Percentiles rank a stretch among this genome's conserved stretches.
These are phyloP conservation scores for Tetragonisca angustula DNA, from an alignment of 2,888 invertebrate species.

Conservation along the genomic window DNA sequence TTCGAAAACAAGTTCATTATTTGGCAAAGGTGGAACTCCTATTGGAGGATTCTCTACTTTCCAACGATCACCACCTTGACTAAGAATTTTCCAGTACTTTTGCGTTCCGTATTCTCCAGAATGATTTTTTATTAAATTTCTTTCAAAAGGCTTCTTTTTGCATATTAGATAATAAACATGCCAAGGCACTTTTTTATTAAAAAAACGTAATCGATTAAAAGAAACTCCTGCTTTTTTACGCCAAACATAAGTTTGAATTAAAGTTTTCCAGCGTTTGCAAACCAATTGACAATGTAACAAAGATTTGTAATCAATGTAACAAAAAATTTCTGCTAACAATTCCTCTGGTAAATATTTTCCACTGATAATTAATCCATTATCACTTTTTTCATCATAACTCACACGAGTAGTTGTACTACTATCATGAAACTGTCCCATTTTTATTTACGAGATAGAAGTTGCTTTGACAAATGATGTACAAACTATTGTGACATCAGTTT, in stretches of 20 bases:
- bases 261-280: constrained; percentile 85
- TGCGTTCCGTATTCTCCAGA: constrained; percentile 83
- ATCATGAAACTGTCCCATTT: constrained; percentile 61
- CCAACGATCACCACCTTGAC: constrained; percentile 84
- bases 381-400: constrained; percentile 60
- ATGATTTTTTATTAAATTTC: constrained; percentile 85
- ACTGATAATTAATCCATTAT: constrained; percentile 82
- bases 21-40: constrained; percentile 84
- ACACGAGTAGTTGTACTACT: constrained; percentile 36
- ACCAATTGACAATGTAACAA: constrained; percentile 84
- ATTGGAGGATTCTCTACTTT: constrained; percentile 84
- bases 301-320: constrained; percentile 80
- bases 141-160: constrained; percentile 82
- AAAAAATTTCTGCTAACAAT: constrained; percentile 84
- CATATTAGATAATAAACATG: constrained; percentile 83
- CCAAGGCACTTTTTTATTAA: constrained; percentile 81
- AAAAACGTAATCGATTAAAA: constrained; percentile 70
- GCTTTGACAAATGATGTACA: background rate
- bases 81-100: constrained; percentile 82
- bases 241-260: constrained; percentile 84
- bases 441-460: constrained; percentile 8
- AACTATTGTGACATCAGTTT: background rate
- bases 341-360: constrained; percentile 84
- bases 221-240: constrained; percentile 80
- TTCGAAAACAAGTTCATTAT: constrained; percentile 81